Conservation (phyloP, 2,113 vertebrate genomes). For the Sander lucioperca region DNA sequence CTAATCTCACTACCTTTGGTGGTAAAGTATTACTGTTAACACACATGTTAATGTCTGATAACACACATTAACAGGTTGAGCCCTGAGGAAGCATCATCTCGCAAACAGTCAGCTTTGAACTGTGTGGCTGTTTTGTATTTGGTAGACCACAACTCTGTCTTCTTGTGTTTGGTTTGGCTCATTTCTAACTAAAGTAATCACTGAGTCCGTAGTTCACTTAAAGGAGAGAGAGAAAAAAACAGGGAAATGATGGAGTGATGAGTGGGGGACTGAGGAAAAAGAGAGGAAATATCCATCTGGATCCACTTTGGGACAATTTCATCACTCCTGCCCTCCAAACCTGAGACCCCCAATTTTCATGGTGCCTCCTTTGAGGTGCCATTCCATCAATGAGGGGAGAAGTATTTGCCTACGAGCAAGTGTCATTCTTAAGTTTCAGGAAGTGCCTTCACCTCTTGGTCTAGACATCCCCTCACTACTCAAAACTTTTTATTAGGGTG, state of each 20-base stretch:
- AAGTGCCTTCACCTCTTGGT: conserved; percentile 37
- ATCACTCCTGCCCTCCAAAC: conserved; percentile 63
- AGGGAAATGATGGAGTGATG: conserved; percentile 71
- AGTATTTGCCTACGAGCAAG: conserved; percentile 62
- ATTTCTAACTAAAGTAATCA: conserved; percentile 64
- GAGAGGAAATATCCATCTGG: conserved; percentile 74
- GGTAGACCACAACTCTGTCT: conserved; percentile 44
- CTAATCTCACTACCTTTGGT: background rate
- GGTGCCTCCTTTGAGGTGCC: conserved; percentile 80
- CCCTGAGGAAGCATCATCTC: conserved; percentile 46
- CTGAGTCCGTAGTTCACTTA: conserved; percentile 43
- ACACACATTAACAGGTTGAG: conserved; percentile 41
- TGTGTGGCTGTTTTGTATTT: conserved; percentile 59
- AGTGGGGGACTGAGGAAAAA: conserved; percentile 56
- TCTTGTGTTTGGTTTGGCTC: conserved; percentile 74
- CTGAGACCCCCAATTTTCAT: conserved; percentile 62
- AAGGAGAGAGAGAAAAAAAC: background rate
- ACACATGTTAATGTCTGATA: no score
- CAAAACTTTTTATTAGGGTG: background rate
- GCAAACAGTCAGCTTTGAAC: conserved; percentile 51
- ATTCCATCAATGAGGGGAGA: conserved; percentile 75
- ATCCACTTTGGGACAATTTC: conserved; percentile 75
- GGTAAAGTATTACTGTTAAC: background rate
- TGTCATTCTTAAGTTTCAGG: conserved; percentile 63
- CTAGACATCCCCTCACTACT: conserved; percentile 36